phyloP scores from a whole-genome alignment of 2,113 vertebrate species.

The Sphyrna mokarran region DNA sequence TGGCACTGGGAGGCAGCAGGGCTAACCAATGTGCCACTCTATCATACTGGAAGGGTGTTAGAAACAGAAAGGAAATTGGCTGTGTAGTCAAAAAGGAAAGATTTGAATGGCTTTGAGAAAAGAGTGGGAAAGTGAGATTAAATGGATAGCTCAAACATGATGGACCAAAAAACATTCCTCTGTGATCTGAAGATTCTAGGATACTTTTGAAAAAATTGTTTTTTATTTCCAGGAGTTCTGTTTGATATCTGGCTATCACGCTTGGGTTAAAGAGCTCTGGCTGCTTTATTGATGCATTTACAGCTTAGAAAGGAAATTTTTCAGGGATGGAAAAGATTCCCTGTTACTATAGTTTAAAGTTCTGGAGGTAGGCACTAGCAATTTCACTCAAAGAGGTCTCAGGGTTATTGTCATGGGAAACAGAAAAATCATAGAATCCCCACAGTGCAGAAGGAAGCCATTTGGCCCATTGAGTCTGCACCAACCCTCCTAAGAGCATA shows the following conservation, averaged over 20 bases:
- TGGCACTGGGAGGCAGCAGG: no score
- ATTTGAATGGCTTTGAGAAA: no score
- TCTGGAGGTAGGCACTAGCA: not conserved
- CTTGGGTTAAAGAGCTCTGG: not conserved
- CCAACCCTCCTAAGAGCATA: no score
- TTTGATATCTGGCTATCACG: not conserved
- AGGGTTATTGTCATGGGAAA: not conserved
- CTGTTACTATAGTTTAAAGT: not conserved
- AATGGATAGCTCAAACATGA: not conserved
- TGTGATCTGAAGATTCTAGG: not conserved
- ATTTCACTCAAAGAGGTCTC: not conserved
- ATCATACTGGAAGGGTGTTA: not conserved
- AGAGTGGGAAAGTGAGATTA: not conserved
- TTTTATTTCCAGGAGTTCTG: not conserved
- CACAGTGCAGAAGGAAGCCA: no score
- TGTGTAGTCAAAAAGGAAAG: not conserved
- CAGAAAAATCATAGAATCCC: not conserved
- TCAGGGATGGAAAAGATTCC: not conserved
- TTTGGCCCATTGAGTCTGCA: no score
- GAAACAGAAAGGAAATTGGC: not conserved
- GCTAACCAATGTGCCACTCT: no score
- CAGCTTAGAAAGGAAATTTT: not conserved
- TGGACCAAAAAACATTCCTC: not conserved
- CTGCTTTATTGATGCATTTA: not conserved
- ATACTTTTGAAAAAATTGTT: not conserved